A percentile compares a stretch with the other conserved stretches of the same genome.
phyloP scores from a whole-genome alignment of 2,888 invertebrate species.

The Tenthredo livida region DNA sequence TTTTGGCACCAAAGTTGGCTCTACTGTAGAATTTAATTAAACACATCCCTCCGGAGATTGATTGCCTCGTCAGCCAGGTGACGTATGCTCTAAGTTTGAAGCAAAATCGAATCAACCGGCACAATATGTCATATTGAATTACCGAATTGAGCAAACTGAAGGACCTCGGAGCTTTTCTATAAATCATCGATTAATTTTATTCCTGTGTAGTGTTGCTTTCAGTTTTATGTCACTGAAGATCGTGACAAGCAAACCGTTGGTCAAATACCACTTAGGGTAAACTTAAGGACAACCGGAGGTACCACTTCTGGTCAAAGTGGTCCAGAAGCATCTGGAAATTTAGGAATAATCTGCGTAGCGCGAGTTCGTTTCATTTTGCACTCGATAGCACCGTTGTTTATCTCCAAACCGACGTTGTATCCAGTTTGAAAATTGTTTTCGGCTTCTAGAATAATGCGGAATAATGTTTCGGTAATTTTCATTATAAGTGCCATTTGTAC shows the following conservation, averaged over 20 bases:
- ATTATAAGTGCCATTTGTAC: not conserved
- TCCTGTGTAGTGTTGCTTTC: not conserved
- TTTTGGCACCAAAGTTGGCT: slow-evolving; percentile 31
- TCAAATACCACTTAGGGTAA: slow-evolving; percentile 33
- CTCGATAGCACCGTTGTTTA: not conserved
- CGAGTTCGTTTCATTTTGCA: not conserved
- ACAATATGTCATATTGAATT: not conserved
- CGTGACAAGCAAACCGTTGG: not conserved
- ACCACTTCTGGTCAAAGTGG: slow-evolving; percentile 44
- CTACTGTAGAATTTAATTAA: slow-evolving; percentile 23
- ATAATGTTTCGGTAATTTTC: not conserved
- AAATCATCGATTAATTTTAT: not conserved
- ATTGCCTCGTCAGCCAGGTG: slow-evolving; percentile 11
- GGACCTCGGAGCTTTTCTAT: not conserved
- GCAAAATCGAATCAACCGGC: not conserved
- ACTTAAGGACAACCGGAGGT: slow-evolving; percentile 42
- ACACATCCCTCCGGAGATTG: slow-evolving; percentile 13
- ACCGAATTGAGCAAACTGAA: not conserved
- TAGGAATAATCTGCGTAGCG: slow-evolving; percentile 11
- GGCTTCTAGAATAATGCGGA: not conserved
- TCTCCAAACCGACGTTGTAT: not conserved
- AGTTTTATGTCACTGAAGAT: not conserved
- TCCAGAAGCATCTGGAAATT: slow-evolving; percentile 7
- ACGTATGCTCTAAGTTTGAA: not conserved
- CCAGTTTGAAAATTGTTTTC: not conserved